phyloP scores from a whole-genome alignment of 1,140 invertebrate genomes.

The Saxidomus purpurata region DNA sequence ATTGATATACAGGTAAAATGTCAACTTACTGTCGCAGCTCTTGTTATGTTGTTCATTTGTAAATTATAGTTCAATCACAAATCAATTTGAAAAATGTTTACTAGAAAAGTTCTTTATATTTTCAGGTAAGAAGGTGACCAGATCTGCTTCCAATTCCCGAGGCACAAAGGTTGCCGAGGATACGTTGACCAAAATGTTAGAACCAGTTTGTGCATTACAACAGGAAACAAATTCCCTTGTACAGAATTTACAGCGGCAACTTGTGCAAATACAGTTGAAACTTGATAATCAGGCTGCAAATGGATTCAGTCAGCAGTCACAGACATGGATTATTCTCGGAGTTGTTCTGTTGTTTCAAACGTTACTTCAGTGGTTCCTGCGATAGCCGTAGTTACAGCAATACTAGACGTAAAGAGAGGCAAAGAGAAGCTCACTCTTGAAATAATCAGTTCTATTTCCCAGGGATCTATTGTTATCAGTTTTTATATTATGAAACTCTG shows the following conservation, averaged over 20 bases:
- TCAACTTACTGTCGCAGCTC: too few relatives aligned
- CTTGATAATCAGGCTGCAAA: conserved; percentile 39
- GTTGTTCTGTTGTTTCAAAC: conserved; percentile 79
- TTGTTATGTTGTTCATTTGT: too few relatives aligned
- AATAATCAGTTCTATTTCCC: too few relatives aligned
- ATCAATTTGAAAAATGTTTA: too few relatives aligned
- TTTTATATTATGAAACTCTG: too few relatives aligned
- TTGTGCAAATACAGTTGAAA: conserved; percentile 48
- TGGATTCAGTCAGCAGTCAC: conserved; percentile 26
- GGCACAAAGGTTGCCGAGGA: conserved; percentile 71
- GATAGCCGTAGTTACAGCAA: conserved; percentile 20
- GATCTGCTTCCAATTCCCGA: conserved; percentile 62
- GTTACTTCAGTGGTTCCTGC: conserved; percentile 80
- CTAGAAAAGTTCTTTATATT: too few relatives aligned
- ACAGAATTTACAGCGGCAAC: conserved; percentile 73
- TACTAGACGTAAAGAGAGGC: too few relatives aligned
- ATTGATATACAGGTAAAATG: too few relatives aligned
- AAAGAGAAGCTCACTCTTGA: too few relatives aligned
- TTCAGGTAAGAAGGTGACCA: conserved; percentile 66
- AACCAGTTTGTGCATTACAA: conserved; percentile 77
- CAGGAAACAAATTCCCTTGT: conserved; percentile 73
- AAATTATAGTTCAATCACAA: too few relatives aligned
- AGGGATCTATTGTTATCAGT: too few relatives aligned
- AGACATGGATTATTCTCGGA: conserved; percentile 78
- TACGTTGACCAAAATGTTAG: conserved; percentile 68